Evolutionary conservation across 1,140 invertebrate species (phyloP), one percentile per base, ranked within the genome.

Genomic region (Tetramorium parvispinum): DNA sequence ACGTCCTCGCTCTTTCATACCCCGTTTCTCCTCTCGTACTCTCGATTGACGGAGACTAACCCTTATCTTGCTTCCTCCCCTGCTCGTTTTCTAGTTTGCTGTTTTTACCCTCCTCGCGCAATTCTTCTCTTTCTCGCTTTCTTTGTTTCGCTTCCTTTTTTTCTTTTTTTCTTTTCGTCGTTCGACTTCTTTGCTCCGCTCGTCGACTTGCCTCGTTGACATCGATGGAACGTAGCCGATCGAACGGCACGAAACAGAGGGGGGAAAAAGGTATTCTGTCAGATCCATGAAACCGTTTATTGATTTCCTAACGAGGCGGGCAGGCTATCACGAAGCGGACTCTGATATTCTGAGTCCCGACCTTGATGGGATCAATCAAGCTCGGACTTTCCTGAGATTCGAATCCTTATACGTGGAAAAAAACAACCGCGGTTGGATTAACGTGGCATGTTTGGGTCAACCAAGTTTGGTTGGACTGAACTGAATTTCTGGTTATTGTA

Each of bases 281-380:
- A 76, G 18, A 65, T 61, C 46, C 57, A 76, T 27, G 55, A 49
- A 51, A 37, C 4, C 55, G n/a, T 76, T 43, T 76, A 85, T 85
- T 76, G 81, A 85, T 85, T 49, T 85, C 46, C 71, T 65, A 61
- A 73, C 55, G n/a, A 85, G 53, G 37, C 18, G 18, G 24, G 16
- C n/a, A n/a, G 13, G 4, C 40, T 40, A 63, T 53, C 53, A 16
- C 68, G 24, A 59, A 16, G 24, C 37, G 40, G 11, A 11, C 13
- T 55, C 10, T 1, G 51, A 27, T n/a, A 43, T 81, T 70, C 55
- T 32, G 65, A 81, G 55, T 70, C 27, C 32, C 11, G 10, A 55
- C 5, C 21, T 32, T 32, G 63, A 81, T 10, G 24, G 11, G 2
- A 43, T 49, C 11, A 24, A 46, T 10, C 2, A 27, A 27, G 10